Percentiles rank a stretch among this genome's conserved stretches.
Conservation (phyloP, 2,797 vertebrate species). For the Periophthalmus magnuspinnatus region DNA sequence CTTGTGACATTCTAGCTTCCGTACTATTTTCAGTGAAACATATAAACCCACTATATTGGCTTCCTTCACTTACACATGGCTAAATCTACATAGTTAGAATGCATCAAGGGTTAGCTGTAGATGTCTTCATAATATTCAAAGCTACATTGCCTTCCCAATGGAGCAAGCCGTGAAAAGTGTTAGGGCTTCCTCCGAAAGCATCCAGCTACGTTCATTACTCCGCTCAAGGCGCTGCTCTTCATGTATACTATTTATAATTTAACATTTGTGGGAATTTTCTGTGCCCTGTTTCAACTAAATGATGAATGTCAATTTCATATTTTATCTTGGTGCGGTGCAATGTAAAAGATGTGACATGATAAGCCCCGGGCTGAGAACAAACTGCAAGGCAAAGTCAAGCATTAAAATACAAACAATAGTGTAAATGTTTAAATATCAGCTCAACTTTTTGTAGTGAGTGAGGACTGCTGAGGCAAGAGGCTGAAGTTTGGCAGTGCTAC, state of each 20-base stretch:
- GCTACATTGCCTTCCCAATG: conserved; percentile 37
- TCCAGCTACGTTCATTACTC: conserved; percentile 3
- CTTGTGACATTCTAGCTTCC: background rate
- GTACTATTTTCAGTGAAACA: background rate
- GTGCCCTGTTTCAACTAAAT: conserved; percentile 7
- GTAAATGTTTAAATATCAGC: background rate
- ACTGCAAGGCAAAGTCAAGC: background rate
- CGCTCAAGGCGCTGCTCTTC: conserved; percentile 1
- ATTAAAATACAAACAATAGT: conserved; percentile 2
- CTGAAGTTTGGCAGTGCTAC: background rate
- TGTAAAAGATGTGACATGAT: background rate
- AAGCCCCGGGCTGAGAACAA: background rate
- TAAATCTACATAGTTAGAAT: conserved; percentile 23
- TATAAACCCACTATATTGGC: background rate
- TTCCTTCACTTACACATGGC: conserved; percentile 11
- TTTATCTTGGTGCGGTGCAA: conserved; percentile 9
- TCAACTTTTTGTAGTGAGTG: background rate
- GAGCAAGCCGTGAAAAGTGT: conserved; percentile 23
- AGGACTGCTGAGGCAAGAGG: background rate
- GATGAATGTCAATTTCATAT: conserved; percentile 13
- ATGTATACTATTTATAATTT: conserved; percentile 3
- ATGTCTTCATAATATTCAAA: conserved; percentile 31
- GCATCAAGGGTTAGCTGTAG: conserved; percentile 24
- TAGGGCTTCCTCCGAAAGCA: conserved; percentile 11
- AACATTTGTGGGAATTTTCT: conserved; percentile 9